Conservation (phyloP, 1,140 invertebrate genomes). For the Drosophila paulistorum region DNA sequence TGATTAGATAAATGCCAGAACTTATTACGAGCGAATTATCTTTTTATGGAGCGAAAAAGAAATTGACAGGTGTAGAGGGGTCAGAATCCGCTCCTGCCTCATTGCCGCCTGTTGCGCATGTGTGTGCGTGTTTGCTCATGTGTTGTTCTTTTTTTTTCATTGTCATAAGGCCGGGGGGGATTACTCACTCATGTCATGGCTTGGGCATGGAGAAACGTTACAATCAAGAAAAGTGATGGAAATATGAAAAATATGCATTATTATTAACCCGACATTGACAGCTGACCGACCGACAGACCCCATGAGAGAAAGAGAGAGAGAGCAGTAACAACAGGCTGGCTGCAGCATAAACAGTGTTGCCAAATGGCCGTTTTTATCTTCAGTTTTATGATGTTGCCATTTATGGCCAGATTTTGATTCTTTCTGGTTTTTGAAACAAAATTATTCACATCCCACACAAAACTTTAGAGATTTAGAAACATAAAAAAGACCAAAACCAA, state of each 20-base stretch:
- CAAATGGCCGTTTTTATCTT: conserved; percentile 29
- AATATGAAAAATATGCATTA: conserved; percentile 17
- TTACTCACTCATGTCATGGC: conserved; percentile 58
- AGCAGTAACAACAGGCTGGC: conserved; percentile 7
- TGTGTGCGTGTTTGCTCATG: conserved; percentile 55
- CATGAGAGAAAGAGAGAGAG: neutral
- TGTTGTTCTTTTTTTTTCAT: conserved; percentile 51
- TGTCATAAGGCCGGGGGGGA: conserved; percentile 52
- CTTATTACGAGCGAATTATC: neutral
- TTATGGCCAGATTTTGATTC: conserved; percentile 49
- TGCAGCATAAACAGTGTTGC: conserved; percentile 20
- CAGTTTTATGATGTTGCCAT: conserved; percentile 35
- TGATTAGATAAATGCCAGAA: conserved; percentile 6
- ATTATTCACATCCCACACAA: conserved; percentile 48
- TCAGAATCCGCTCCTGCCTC: neutral
- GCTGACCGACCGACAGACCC: conserved; percentile 52
- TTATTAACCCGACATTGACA: conserved; percentile 49
- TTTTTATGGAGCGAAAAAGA: neutral
- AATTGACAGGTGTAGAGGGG: too few species aligned
- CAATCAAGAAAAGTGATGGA: conserved; percentile 9
- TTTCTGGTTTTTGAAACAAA: conserved; percentile 32
- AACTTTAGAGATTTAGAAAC: conserved; percentile 42
- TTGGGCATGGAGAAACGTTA: conserved; percentile 8
- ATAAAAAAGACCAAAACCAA: conserved; percentile 38
- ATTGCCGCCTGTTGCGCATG: conserved; percentile 20